Evolutionary conservation across 2,797 vertebrate species (phyloP).

Genomic region (Argya squamiceps): DNA sequence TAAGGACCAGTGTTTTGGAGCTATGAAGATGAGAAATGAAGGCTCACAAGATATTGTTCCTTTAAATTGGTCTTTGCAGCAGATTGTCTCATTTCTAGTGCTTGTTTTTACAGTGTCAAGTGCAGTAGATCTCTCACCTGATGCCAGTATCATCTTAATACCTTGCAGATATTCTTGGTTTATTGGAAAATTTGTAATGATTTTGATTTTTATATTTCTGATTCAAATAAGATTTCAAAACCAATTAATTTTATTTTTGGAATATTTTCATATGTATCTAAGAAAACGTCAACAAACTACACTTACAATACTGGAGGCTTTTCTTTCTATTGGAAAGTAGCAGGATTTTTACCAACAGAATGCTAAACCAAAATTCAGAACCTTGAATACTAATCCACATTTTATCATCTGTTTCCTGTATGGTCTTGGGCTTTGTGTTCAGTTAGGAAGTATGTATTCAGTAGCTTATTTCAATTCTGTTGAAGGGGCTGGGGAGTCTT

Average conservation of each 20-base stretch:
- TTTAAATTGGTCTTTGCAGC: background rate
- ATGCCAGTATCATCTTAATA: background rate
- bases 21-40: background rate
- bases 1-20: background rate
- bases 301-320: background rate
- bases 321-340: background rate
- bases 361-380: background rate
- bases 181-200: background rate
- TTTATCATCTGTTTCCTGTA: background rate
- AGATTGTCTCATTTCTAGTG: background rate
- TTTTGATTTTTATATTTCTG: background rate
- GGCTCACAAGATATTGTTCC: background rate
- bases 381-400: background rate
- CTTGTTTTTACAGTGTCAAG: background rate
- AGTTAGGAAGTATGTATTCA: background rate
- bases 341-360: background rate
- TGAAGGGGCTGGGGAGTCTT: background rate
- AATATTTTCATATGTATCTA: background rate
- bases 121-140: background rate
- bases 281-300: background rate
- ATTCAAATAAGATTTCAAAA: background rate
- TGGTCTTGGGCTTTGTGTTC: background rate
- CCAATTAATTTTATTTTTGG: background rate
- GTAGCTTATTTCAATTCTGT: background rate
- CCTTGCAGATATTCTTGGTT: background rate